Evolutionary conservation across 2,797 vertebrate species (phyloP).

Genomic region (Sebastes flavidus): DNA sequence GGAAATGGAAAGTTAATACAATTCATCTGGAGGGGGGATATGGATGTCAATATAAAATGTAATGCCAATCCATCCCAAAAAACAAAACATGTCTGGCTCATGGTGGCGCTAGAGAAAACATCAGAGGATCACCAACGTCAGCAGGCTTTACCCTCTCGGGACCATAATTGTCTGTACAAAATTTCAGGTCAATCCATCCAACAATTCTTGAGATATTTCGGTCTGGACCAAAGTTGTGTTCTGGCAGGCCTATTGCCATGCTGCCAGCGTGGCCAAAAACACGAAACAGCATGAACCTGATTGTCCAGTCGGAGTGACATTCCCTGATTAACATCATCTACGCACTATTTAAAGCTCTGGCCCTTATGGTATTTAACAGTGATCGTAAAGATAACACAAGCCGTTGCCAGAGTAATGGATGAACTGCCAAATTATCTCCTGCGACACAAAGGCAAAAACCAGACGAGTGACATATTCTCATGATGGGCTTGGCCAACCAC

Average conservation of each 20-base stretch:
- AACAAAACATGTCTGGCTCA: background rate
- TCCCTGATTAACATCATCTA: background rate
- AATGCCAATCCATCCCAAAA: background rate
- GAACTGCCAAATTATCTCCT: slow-evolving; percentile 18
- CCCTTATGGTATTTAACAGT: slow-evolving; percentile 20
- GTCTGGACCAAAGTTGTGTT: background rate
- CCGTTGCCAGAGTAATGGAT: background rate
- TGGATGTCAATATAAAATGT: background rate
- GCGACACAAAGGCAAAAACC: slow-evolving; percentile 51
- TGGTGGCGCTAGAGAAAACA: no score
- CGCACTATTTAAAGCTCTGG: slow-evolving; percentile 1
- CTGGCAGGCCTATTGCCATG: background rate
- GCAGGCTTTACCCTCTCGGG: background rate
- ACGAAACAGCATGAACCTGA: slow-evolving; percentile 29
- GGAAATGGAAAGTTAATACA: background rate
- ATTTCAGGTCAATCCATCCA: background rate
- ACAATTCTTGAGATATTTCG: background rate
- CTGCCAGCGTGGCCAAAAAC: background rate
- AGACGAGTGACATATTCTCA: slow-evolving; percentile 63
- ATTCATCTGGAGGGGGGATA: background rate
- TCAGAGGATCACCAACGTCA: no score
- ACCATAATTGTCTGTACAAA: background rate
- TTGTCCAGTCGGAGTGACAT: background rate
- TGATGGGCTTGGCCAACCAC: slow-evolving; percentile 30
- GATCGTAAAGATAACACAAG: slow-evolving; percentile 13